Base-by-base conservation (phyloP, 2,888 invertebrate genomes). In the Brachypterus glaber region DNA sequence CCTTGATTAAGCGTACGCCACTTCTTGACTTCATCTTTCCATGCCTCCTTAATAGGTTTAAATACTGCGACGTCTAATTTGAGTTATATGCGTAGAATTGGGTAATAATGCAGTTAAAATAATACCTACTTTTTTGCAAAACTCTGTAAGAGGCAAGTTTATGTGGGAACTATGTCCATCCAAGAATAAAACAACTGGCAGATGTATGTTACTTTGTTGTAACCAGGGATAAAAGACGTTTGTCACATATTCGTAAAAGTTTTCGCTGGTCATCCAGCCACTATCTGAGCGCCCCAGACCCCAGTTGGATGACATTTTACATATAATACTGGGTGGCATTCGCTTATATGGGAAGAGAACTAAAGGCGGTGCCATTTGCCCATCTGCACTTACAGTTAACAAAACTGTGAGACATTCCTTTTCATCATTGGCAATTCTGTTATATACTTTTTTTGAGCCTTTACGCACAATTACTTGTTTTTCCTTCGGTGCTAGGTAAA, bases 241-340 rank as follows among this genome's bases (percentile, higher is more conserved):
- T 5, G 54, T 49, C 4, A 63, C 51, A 40, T 54, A 64, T 46
- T 65, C 59, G 43, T 46, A 62, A 49, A 66, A 64, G 3, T 49
- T 53, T 44, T 58, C 58, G 2, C 51, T 44, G 4, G 58, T 65
- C 62, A 60, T 68, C 67, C 64, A 66, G 5, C 63, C 63, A 31
- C 45, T 57, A 5, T 65, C 62, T 63, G 66, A 8, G 47, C 9
- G 9, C 9, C 9, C 21, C 5, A 21, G 5, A 9, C 21, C 21
- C 21, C 21, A 21, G 9, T 9, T 52, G 43, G 45, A 31, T 31
- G 59, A 57, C 32, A 59, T 47, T 21, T 43, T 46, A 21, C 37
- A 15, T 4, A 44, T 41, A 18, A 58, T 38, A 31, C 37, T 37
- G 33, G 38, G 33, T 7, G 56, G 57, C 13, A 59, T 29, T 39